These are phyloP conservation scores for Ahaetulla prasina DNA, from an alignment of 2,113 vertebrate genomes.

Conservation along the genomic window DNA sequence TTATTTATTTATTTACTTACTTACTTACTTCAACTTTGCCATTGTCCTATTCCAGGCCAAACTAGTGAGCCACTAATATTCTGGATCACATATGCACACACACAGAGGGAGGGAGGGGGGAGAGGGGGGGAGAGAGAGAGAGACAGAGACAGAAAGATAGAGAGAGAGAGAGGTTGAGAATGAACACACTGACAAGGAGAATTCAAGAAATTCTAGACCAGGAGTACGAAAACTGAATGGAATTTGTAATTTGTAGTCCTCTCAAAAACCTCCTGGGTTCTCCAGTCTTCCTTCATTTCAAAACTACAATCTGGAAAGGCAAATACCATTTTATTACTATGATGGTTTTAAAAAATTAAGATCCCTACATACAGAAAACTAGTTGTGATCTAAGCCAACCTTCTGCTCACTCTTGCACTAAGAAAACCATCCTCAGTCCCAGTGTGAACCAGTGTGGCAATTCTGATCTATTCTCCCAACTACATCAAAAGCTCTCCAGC, in stretches of 20 bases:
- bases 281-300: background rate
- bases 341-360: background rate
- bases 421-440: background rate
- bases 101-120: background rate
- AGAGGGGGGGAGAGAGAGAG: too few relatives aligned
- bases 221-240: background rate
- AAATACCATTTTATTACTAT: background rate
- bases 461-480: background rate
- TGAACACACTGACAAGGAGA: too few relatives aligned
- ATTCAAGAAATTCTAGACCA: background rate
- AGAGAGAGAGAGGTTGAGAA: too few relatives aligned
- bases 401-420: background rate
- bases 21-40: background rate
- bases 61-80: background rate
- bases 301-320: background rate
- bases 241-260: background rate
- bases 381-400: background rate
- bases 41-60: background rate
- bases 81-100: background rate
- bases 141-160: too few relatives aligned
- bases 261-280: background rate
- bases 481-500: constrained; percentile 5
- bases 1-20: background rate
- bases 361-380: background rate
- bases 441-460: background rate